These are phyloP conservation scores for Eupithecia dodoneata DNA, from an alignment of 2,888 invertebrate species.

Conservation along the genomic window DNA sequence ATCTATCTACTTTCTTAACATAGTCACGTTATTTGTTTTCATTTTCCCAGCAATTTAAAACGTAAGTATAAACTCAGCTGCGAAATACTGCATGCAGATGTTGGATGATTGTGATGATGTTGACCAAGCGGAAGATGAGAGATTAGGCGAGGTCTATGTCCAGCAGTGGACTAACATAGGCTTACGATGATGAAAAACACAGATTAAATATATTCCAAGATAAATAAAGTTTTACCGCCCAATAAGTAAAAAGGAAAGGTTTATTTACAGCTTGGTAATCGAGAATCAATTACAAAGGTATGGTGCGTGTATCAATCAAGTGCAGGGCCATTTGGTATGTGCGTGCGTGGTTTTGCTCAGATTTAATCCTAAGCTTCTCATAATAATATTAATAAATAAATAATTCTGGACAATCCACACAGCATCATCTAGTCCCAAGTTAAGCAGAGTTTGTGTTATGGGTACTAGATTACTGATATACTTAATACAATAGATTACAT, in stretches of 20 bases:
- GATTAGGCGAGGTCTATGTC: no score
- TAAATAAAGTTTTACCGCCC: not conserved
- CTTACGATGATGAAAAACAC: no score
- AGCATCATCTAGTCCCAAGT: no score
- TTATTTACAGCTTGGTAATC: slow-evolving; percentile 52
- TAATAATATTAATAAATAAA: not conserved
- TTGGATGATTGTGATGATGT: no score
- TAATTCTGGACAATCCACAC: no score
- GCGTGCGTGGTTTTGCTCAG: slow-evolving; percentile 43
- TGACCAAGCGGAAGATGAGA: no score
- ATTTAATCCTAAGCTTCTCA: slow-evolving; percentile 2
- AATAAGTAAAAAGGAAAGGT: slow-evolving; percentile 20
- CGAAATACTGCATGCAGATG: no score
- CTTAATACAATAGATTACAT: no score
- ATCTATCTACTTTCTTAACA: not conserved
- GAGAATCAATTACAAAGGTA: slow-evolving; percentile 53
- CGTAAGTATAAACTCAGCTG: no score
- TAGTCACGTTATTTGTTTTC: not conserved
- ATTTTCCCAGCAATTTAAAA: not conserved
- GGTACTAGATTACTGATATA: no score
- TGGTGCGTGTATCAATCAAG: slow-evolving; percentile 51
- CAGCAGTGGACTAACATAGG: no score
- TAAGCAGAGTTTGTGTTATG: no score
- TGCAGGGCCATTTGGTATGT: slow-evolving; percentile 60
- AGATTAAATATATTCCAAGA: not conserved